phyloP scores from a whole-genome alignment of 2,113 vertebrate genomes.

The Clupea harengus region DNA sequence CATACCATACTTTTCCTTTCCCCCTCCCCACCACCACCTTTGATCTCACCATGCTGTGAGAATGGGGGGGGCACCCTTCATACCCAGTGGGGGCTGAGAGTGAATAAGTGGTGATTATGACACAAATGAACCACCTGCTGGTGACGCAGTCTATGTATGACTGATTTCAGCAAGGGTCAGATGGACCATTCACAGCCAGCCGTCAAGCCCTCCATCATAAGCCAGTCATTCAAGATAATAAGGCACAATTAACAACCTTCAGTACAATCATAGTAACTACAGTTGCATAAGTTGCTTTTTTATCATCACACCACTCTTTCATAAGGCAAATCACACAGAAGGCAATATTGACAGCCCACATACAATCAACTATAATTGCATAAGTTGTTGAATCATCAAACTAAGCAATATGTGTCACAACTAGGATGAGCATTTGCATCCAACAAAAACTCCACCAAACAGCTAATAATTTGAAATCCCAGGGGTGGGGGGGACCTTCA shows the following conservation, averaged over 20 bases:
- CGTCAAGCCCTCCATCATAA: not conserved
- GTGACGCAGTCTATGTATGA: not conserved
- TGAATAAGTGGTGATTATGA: not conserved
- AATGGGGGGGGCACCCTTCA: not conserved
- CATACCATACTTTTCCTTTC: too few relatives aligned
- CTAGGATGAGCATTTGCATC: not conserved
- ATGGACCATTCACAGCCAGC: not conserved
- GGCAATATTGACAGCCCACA: not conserved
- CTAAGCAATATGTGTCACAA: not conserved
- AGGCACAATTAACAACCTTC: not conserved
- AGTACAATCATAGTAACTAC: not conserved
- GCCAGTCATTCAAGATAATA: not conserved
- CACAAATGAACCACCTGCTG: not conserved
- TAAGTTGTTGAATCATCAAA: not conserved
- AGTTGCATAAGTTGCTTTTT: not conserved
- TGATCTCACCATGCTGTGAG: not conserved
- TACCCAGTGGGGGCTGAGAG: not conserved
- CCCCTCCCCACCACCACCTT: not conserved
- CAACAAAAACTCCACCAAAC: not conserved
- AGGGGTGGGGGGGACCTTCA: not conserved
- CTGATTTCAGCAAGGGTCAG: not conserved
- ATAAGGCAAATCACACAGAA: not conserved
- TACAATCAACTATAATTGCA: not conserved
- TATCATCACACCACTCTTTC: not conserved
- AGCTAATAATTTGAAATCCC: not conserved